phyloP scores from a whole-genome alignment of 2,888 invertebrate species.

The Rotaria magnacalcarata region DNA sequence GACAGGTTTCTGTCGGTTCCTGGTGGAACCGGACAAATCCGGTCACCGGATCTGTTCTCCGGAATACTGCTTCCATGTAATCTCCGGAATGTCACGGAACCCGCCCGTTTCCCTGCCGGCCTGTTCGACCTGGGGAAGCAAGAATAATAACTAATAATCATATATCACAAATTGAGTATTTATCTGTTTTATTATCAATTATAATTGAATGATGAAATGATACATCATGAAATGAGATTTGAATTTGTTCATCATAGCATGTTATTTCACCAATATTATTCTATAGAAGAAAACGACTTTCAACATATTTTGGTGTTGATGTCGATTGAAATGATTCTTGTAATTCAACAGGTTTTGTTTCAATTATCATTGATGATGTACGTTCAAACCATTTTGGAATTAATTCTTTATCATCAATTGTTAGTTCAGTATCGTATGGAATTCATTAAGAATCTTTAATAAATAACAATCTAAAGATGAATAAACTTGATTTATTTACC shows the following conservation, averaged over 20 bases:
- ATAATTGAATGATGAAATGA: constrained; percentile 10
- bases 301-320: constrained; percentile 25
- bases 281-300: not conserved
- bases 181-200: constrained; percentile 11
- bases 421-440: not conserved
- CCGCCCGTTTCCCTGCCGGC: no score
- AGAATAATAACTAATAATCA: not conserved
- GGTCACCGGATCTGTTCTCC: no score
- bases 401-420: not conserved
- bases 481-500: not conserved
- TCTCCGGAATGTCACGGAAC: no score
- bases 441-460: not conserved
- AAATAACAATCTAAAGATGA: not conserved
- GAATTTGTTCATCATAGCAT: not conserved
- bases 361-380: not conserved
- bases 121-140: no score
- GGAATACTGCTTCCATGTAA: no score
- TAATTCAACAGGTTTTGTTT: not conserved
- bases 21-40: no score
- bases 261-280: constrained; percentile 18
- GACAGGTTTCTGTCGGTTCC: no score
- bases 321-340: constrained; percentile 25
- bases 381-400: not conserved
- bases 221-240: constrained; percentile 22
- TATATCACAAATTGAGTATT: not conserved